phyloP scores from a whole-genome alignment of 1,140 invertebrate species.

The Caenorhabditis tropicalis region DNA sequence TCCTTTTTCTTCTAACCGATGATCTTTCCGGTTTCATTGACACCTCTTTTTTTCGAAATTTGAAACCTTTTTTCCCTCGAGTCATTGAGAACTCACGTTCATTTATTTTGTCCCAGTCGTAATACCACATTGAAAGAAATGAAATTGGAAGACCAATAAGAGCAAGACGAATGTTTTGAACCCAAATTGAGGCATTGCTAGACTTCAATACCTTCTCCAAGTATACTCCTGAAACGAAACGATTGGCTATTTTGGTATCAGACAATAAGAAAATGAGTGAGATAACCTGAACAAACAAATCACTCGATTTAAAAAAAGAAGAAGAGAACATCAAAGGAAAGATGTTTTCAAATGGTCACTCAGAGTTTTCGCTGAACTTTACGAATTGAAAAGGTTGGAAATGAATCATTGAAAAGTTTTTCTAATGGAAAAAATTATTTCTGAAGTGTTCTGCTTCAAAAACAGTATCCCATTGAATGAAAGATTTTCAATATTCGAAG shows the following conservation, averaged over 20 bases:
- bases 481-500: too few relatives aligned
- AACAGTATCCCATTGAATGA: too few relatives aligned
- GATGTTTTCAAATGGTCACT: background rate
- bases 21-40: constrained; percentile 26
- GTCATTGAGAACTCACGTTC: constrained; percentile 30
- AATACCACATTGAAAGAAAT: constrained; percentile 60
- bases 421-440: too few relatives aligned
- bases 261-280: background rate
- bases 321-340: constrained; percentile 5
- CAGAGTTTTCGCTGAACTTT: too few relatives aligned
- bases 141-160: constrained; percentile 66
- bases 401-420: too few relatives aligned
- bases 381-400: too few relatives aligned
- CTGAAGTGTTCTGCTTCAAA: too few relatives aligned
- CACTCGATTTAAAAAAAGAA: constrained; percentile 6
- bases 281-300: constrained; percentile 32
- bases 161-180: constrained; percentile 69
- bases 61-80: background rate
- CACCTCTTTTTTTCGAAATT: constrained; percentile 7
- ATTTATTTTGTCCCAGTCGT: constrained; percentile 63
- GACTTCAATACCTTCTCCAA: constrained; percentile 67
- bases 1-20: background rate
- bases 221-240: constrained; percentile 65
- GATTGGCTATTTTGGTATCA: background rate
- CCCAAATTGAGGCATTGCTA: constrained; percentile 63